Evolutionary conservation across 2,113 vertebrate species (phyloP).

Genomic region (Hyperopisus bebe): DNA sequence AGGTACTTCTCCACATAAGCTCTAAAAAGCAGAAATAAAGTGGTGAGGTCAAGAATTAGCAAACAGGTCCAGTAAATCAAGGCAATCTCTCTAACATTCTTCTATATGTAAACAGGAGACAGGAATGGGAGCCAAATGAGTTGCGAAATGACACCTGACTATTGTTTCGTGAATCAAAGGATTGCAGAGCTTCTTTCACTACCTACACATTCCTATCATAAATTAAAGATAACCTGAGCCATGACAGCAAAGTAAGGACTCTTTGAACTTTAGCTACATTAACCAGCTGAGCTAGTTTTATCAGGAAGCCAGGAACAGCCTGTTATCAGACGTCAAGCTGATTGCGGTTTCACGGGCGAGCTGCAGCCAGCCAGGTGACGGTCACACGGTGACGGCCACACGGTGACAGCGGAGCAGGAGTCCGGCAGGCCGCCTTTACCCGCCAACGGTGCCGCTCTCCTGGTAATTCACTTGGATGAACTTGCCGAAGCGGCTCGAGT

Average conservation of each 20-base stretch:
- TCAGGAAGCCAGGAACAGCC: background rate
- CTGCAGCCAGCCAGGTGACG: background rate
- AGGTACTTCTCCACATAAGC: constrained; percentile 98
- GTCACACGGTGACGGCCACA: background rate
- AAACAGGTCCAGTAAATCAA: background rate
- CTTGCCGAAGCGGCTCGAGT: constrained; percentile 97
- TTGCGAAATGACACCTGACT: background rate
- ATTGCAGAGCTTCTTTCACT: background rate
- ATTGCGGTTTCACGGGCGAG: background rate
- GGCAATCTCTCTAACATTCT: background rate
- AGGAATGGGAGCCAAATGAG: background rate
- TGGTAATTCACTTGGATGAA: constrained; percentile 99
- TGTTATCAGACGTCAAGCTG: background rate
- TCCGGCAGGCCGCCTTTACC: constrained; percentile 62
- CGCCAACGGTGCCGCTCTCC: constrained; percentile 92
- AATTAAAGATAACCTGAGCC: background rate
- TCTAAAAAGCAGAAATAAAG: constrained; percentile 58
- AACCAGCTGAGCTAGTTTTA: background rate
- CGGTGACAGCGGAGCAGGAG: background rate
- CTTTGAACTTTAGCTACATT: background rate
- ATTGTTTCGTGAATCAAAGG: background rate
- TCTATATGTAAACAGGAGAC: background rate
- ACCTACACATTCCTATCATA: background rate
- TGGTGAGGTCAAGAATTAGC: background rate
- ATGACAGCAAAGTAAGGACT: background rate